Conservation (phyloP, 2,888 invertebrate genomes). For the Autographa pulchrina region DNA sequence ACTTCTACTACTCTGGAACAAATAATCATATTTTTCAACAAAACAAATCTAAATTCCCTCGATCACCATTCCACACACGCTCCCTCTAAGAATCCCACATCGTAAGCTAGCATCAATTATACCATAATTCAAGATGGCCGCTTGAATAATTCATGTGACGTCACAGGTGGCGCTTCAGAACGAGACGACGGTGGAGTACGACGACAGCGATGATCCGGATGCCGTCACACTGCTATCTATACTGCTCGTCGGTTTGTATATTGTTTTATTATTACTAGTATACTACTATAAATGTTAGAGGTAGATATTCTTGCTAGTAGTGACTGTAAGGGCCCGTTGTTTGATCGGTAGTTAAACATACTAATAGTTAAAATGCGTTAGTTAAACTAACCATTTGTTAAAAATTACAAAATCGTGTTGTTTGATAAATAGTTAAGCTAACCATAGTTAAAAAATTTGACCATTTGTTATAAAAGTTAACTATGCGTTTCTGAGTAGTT, state of each 20-base stretch:
- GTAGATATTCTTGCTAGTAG: no score
- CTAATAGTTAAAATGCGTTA: no score
- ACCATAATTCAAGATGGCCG: conserved; percentile 24
- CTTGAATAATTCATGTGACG: conserved; percentile 44
- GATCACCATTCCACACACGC: not conserved
- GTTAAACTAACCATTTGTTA: no score
- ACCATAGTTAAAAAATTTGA: no score
- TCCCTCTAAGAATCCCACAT: conserved; percentile 3
- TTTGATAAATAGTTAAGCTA: no score
- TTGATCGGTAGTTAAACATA: no score
- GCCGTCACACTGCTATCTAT: conserved; percentile 94
- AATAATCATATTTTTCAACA: not conserved
- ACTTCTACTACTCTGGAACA: no score
- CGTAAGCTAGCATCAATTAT: conserved; percentile 19
- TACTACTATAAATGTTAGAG: no score
- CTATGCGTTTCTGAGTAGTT: no score
- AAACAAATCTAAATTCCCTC: not conserved
- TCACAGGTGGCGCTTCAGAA: conserved; percentile 87
- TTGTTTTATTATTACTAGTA: not conserved
- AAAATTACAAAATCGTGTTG: no score
- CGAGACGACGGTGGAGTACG: conserved; percentile 86
- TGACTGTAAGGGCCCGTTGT: no score
- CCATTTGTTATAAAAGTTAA: no score
- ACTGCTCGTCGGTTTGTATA: conserved; percentile 93
- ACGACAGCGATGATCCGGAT: conserved; percentile 91